Base-by-base conservation (phyloP, 2,888 invertebrate genomes). In the Brachyptera risi region DNA sequence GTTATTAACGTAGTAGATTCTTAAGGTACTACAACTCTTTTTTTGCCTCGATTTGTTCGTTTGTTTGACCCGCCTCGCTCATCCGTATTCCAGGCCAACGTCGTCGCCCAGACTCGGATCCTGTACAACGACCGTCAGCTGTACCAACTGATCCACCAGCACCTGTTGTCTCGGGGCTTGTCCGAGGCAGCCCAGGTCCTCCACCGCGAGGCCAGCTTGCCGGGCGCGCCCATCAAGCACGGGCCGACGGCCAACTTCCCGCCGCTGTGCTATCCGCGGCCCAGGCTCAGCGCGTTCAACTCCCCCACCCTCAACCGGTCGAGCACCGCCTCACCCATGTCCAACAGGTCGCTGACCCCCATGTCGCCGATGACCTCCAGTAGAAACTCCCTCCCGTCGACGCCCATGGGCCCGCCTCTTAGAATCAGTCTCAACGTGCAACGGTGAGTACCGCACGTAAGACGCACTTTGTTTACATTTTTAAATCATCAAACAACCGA, bases 81-180 rank as follows among this genome's bases (percentile, higher is more conserved):
- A n/a, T n/a, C n/a, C n/a, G 11, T 35, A 3, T 72, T 71, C 1
- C 71, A 86, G 87, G 91, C 96, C 0, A 94, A 94, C 75, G 92
- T 98, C 47, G 95, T 98, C 0, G 96, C 96, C 0, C 95, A 96
- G 76, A 98, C 98, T 0, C 87, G 90, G 65, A 97, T 99, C 63
- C 89, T 89, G 71, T 99, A 92, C 80, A 94, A 96, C 75, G 93
- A 95, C 73, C 86, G 89, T 47, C 96, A 99, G 74, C 78, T 99
- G 35, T 83, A 95, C 67, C 92, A 95, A 73, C 78, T 99, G 11
- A 95, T 99, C 50, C 87, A 92, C 70, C 88, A 92, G 60, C 96
- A 97, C 78, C 79, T 98, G 58, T 72, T 84, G 31, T 82, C 84
- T 1, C 87, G 91, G 69, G 96, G 92, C 0, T 80, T 90, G 56